Percentiles rank a stretch among this genome's conserved stretches.
These are phyloP conservation scores for Chrysomela aeneicollis DNA, from an alignment of 2,888 invertebrate genomes.

Conservation along the genomic window DNA sequence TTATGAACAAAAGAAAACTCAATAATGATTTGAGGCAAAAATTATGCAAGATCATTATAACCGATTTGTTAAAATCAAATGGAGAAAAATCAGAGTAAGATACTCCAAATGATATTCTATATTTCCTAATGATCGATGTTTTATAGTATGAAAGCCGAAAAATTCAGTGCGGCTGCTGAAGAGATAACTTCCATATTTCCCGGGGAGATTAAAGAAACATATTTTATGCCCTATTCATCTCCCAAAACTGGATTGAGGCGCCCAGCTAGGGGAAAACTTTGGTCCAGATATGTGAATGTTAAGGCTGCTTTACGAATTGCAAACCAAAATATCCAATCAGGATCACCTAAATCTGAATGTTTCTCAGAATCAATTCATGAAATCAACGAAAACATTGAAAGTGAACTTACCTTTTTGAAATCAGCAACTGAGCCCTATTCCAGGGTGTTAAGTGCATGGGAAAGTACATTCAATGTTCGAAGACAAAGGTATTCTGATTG, in stretches of 20 bases:
- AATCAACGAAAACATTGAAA: not conserved
- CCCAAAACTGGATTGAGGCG: conserved; percentile 6
- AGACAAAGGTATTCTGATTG: not conserved
- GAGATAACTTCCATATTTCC: conserved; percentile 7
- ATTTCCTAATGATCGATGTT: no score
- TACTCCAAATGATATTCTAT: no score
- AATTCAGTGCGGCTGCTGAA: not conserved
- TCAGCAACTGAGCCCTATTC: conserved; percentile 5
- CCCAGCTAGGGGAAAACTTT: conserved; percentile 14
- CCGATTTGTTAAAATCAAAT: no score
- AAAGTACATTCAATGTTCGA: conserved; percentile 4
- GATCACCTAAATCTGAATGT: no score
- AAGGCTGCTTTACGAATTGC: conserved; percentile 3
- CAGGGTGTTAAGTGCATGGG: not conserved
- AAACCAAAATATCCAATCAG: not conserved
- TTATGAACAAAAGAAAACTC: not conserved
- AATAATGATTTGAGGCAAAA: not conserved
- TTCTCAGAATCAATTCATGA: no score
- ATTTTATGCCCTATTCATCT: conserved; percentile 4
- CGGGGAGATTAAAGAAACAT: not conserved
- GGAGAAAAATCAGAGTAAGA: no score
- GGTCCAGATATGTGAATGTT: conserved; percentile 16
- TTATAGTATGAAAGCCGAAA: no score
- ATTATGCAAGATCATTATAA: no score
- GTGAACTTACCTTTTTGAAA: conserved; percentile 2